Conservation (phyloP, 2,113 vertebrate species). For the Andinoacara biseriatus region DNA sequence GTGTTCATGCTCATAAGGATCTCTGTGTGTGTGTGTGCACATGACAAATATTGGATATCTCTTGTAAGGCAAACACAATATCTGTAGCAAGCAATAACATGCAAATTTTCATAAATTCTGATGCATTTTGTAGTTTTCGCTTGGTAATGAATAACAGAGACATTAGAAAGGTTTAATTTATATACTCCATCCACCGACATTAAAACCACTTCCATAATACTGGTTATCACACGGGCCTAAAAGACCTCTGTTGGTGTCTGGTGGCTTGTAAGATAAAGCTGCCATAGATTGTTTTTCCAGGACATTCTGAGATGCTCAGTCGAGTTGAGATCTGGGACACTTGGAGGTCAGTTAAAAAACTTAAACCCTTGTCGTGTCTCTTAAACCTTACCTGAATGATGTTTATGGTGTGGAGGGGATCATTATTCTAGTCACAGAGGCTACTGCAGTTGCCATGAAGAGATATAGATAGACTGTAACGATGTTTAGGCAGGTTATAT, state of each 20-base stretch:
- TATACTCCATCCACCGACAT: neutral
- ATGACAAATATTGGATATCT: neutral
- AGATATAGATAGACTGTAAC: neutral
- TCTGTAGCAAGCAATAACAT: neutral
- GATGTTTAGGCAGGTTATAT: neutral
- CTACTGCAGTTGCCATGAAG: neutral
- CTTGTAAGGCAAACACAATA: neutral
- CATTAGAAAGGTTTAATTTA: neutral
- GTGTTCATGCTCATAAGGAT: constrained; percentile 28
- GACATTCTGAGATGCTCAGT: neutral
- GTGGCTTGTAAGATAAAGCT: neutral
- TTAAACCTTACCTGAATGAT: neutral
- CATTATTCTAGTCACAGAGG: neutral
- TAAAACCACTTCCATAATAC: neutral
- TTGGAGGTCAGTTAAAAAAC: neutral
- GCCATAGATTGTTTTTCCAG: neutral
- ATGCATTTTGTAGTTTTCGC: neutral
- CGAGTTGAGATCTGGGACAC: neutral
- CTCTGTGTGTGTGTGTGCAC: neutral
- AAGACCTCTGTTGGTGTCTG: neutral
- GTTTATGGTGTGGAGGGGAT: neutral
- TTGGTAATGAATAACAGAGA: neutral
- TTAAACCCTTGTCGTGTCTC: neutral
- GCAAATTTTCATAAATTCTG: neutral
- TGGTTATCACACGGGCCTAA: neutral